A percentile compares a stretch with the other conserved stretches of the same genome.
Evolutionary conservation across 2,797 vertebrate genomes (phyloP).

Genomic region (Chelmon rostratus): DNA sequence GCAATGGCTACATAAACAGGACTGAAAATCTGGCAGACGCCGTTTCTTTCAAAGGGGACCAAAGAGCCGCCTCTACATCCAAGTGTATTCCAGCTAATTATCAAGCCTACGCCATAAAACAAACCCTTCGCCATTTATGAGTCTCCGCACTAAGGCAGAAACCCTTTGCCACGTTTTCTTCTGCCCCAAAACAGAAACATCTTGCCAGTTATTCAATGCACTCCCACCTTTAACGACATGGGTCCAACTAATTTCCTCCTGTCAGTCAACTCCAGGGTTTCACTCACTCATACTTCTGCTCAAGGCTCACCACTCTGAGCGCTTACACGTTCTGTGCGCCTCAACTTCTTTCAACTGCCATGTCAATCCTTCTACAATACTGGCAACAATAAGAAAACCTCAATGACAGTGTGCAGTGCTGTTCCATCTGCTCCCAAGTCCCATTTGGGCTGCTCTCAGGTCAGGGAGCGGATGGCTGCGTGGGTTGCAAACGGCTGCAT

Average conservation of each 20-base stretch:
- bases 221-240: constrained; percentile 26
- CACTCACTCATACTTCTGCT: constrained; percentile 10
- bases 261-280: constrained; percentile 45
- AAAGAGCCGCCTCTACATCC: constrained; percentile 17
- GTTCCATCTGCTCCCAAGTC: constrained; percentile 52
- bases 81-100: constrained; percentile 25
- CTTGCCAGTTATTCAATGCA: constrained; percentile 13
- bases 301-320: not conserved
- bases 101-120: constrained; percentile 1
- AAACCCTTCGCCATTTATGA: not conserved
- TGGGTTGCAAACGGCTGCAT: constrained; percentile 70
- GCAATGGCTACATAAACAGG: not conserved
- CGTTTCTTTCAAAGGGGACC: constrained; percentile 17
- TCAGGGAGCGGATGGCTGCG: constrained; percentile 71
- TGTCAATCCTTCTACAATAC: constrained; percentile 5
- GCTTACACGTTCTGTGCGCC: constrained; percentile 5
- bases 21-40: constrained; percentile 21
- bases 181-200: constrained; percentile 3
- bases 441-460: constrained; percentile 65
- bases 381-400: constrained; percentile 55
- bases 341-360: constrained; percentile 33
- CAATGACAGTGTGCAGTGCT: constrained; percentile 47
- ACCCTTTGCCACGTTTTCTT: constrained; percentile 23
- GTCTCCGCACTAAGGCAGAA: constrained; percentile 9
- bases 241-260: constrained; percentile 23